Conservation (phyloP, 1,140 invertebrate species). For the Gonatopus flavifemur region DNA sequence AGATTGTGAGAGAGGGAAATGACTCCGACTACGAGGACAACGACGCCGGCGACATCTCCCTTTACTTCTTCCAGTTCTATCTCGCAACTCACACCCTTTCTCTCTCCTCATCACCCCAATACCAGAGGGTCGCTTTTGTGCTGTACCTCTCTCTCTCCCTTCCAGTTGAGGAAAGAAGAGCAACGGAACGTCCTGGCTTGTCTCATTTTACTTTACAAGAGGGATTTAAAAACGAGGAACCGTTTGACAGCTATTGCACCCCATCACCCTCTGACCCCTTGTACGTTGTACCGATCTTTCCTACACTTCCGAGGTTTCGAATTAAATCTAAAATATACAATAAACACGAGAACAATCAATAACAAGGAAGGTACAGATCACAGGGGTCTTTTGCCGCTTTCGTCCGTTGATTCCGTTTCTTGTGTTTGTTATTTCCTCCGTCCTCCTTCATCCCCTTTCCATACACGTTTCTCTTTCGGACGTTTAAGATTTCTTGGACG, state of each 20-base stretch:
- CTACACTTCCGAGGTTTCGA: conserved; percentile 31
- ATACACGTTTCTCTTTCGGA: conserved; percentile 4
- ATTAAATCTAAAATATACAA: conserved; percentile 61
- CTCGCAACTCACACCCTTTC: too few species aligned
- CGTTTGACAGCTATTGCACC: conserved; percentile 57
- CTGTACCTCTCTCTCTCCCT: too few species aligned
- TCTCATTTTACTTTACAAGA: conserved; percentile 56
- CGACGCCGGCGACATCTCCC: too few species aligned
- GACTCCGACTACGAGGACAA: too few species aligned
- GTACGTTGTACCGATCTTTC: conserved; percentile 6
- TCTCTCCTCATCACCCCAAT: too few species aligned
- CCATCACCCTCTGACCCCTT: conserved; percentile 21
- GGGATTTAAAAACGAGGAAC: conserved; percentile 57
- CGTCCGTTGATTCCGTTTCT: conserved; percentile 16
- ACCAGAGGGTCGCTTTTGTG: too few species aligned
- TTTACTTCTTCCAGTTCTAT: too few species aligned
- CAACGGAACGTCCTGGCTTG: too few species aligned
- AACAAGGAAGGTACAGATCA: conserved; percentile 32
- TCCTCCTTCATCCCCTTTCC: not conserved
- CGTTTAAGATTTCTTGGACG: conserved; percentile 10
- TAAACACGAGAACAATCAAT: conserved; percentile 59
- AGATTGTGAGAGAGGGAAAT: too few species aligned
- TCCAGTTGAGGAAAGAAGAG: not conserved
- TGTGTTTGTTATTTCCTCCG: conserved; percentile 3
- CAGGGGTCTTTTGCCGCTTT: conserved; percentile 3